A percentile compares a stretch with the other conserved stretches of the same genome.
These are phyloP conservation scores for Tupaia tana DNA, from an alignment of 2,113 vertebrate species.

Conservation along the genomic window DNA sequence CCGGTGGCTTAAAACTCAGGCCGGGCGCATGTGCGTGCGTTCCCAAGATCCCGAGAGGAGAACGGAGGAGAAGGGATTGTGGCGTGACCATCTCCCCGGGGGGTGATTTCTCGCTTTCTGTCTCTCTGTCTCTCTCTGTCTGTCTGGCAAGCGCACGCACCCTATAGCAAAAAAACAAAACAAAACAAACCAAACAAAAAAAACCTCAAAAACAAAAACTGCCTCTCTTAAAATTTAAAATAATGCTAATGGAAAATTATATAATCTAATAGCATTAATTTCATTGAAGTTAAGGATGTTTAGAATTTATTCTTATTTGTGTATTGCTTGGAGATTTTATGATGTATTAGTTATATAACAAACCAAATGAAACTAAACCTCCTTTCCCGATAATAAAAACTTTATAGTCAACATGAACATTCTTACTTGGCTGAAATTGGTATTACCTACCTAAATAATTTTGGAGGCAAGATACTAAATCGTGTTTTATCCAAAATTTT, in stretches of 20 bases:
- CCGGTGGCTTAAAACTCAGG: no score
- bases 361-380: not conserved
- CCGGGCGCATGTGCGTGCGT: no score
- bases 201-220: no score
- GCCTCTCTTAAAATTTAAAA: slow-evolving; percentile 32
- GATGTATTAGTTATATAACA: slow-evolving; percentile 4
- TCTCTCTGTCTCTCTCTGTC: no score
- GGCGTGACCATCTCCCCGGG: no score
- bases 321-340: not conserved
- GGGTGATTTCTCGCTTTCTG: no score
- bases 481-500: slow-evolving; percentile 98
- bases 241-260: slow-evolving; percentile 14
- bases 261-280: not conserved
- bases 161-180: no score
- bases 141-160: no score
- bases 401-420: slow-evolving; percentile 20
- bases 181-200: no score
- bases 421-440: not conserved
- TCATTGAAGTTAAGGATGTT: not conserved
- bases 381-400: not conserved
- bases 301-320: slow-evolving; percentile 47
- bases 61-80: no score
- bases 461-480: slow-evolving; percentile 97
- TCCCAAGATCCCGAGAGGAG: no score
- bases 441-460: slow-evolving; percentile 94